Evolutionary conservation across 2,797 vertebrate genomes (phyloP).

Genomic region (Fistularia tabacaria): DNA sequence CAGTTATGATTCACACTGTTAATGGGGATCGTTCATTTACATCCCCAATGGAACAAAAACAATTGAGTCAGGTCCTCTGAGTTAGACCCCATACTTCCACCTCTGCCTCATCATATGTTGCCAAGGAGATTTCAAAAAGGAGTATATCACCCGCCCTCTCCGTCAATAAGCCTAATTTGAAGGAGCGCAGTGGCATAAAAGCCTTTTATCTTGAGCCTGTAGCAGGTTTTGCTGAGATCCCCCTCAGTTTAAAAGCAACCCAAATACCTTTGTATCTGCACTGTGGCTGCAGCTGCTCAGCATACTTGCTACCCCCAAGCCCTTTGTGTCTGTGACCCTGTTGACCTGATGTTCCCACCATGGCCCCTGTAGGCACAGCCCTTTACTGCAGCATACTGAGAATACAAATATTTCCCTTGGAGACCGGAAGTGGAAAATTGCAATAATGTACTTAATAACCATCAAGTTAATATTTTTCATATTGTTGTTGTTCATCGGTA

Average conservation of each 20-base stretch:
- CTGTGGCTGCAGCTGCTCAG: constrained; percentile 43
- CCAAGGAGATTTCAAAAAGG: constrained; percentile 8
- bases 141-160: constrained; percentile 16
- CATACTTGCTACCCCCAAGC: constrained; percentile 23
- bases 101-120: constrained; percentile 18
- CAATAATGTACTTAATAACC: background rate
- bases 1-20: constrained; percentile 33
- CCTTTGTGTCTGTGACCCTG: constrained; percentile 56
- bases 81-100: constrained; percentile 30
- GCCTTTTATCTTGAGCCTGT: constrained; percentile 27
- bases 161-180: constrained; percentile 24
- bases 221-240: constrained; percentile 22
- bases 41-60: constrained; percentile 32
- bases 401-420: constrained; percentile 32
- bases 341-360: constrained; percentile 57
- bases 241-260: constrained; percentile 31
- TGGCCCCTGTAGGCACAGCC: constrained; percentile 33
- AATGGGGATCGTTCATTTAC: constrained; percentile 46
- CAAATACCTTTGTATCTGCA: constrained; percentile 41
- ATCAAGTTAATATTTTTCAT: no score
- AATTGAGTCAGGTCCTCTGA: constrained; percentile 44
- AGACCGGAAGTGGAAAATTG: background rate
- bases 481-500: no score
- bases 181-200: constrained; percentile 22
- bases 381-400: constrained; percentile 20